Conservation (phyloP, 2,797 vertebrate genomes). For the Bradypodion pumilum region DNA sequence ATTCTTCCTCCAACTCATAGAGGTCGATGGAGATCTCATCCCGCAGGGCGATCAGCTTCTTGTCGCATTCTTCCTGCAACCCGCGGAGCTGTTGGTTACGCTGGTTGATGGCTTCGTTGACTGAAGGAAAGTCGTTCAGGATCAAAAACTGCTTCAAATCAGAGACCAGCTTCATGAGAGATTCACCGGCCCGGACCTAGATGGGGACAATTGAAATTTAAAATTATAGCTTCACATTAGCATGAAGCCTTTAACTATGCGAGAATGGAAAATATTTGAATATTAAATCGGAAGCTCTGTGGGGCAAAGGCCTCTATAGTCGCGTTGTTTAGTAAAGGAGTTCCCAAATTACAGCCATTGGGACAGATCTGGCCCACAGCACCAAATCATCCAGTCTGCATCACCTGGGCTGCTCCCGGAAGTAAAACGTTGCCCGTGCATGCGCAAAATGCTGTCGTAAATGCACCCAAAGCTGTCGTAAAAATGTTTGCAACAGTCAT, state of each 20-base stretch:
- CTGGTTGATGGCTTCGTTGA: conserved; percentile 95
- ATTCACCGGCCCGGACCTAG: conserved; percentile 95
- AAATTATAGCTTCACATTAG: neutral
- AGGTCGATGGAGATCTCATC: conserved; percentile 98
- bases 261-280: too few relatives aligned
- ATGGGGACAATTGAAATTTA: neutral
- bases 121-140: conserved; percentile 96
- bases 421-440: too few relatives aligned
- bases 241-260: neutral
- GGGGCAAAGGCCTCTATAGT: too few relatives aligned
- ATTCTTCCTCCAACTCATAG: conserved; percentile 99
- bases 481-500: too few relatives aligned
- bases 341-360: too few relatives aligned
- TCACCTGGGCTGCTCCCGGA: too few relatives aligned
- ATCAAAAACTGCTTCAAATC: conserved; percentile 98
- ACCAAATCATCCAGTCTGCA: too few relatives aligned
- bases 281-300: too few relatives aligned
- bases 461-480: too few relatives aligned
- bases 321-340: too few relatives aligned
- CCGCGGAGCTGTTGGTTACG: conserved; percentile 92
- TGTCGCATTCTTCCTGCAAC: conserved; percentile 96
- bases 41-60: conserved; percentile 90
- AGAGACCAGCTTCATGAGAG: conserved; percentile 97
- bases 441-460: too few relatives aligned
- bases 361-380: too few relatives aligned